Base-by-base conservation (phyloP, 2,888 invertebrate genomes). In the Drosophila prostipennis region DNA sequence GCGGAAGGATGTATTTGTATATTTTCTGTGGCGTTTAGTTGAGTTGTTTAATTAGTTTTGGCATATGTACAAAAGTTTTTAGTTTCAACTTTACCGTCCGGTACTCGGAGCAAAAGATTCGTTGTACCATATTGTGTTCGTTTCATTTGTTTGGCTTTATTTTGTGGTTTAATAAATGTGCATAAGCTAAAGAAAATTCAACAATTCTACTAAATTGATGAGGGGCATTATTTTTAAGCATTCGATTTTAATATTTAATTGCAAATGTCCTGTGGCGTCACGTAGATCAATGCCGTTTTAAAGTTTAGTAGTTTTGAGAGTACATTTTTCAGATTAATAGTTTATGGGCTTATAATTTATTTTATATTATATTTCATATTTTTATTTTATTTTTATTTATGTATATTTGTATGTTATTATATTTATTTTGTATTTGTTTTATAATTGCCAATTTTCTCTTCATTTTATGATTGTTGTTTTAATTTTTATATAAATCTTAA, bases 21-120 rank as follows among this genome's bases (percentile, higher is more conserved):
- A n/a, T 26, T 29, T 43, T 43, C 13, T 32, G 48, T 59, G 43
- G 49, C 43, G 42, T 45, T 67, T 49, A 52, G 53, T 54, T 67
- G 45, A 58, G 72, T 72, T 65, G 36, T 53, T 39, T 51, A 58
- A 64, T 73, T 61, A 53, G 71, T 72, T 70, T 45, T 48, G 42
- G 49, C 46, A 63, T 74, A 69, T 79, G 53, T 68, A 76, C 55
- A 70, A 60, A 60, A 59, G 65, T 63, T 80, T 46, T 37, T 58
- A 56, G 55, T 67, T 76, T 58, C 36, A 54, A 40, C 68, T 68
- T 68, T 40, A 61, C 65, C 39, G 57, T 60, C 54, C 53, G 51
- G 52, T 32, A 39, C 43, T 37, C 67, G n/a, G 29, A 14, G 14
- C 42, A 8, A 19, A 32, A 29, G 14, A 43, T 52, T 34, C 26